Conservation (phyloP, 2,797 vertebrate species). For the Tenualosa thibaudeaui region DNA sequence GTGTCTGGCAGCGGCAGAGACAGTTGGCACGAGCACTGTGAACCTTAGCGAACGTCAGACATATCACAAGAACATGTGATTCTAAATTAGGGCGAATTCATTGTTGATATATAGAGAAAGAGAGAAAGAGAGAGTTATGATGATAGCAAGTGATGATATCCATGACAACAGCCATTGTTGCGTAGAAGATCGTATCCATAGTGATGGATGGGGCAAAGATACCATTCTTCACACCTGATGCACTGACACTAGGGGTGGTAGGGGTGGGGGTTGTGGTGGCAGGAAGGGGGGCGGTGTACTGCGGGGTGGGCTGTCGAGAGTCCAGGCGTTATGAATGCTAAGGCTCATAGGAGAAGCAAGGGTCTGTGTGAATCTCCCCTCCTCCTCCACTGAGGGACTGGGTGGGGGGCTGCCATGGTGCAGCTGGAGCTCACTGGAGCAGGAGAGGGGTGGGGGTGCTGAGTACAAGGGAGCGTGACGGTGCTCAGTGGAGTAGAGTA, state of each 20-base stretch:
- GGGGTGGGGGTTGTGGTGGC: slow-evolving; percentile 3
- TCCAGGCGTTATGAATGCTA: neutral
- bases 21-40: neutral
- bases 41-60: neutral
- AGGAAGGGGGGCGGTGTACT: neutral
- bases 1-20: slow-evolving; percentile 17
- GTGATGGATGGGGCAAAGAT: neutral
- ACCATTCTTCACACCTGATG: neutral
- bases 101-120: neutral
- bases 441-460: no score
- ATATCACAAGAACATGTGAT: neutral
- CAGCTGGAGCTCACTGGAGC: neutral
- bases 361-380: neutral
- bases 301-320: slow-evolving; percentile 24
- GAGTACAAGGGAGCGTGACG: no score
- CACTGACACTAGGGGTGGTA: neutral
- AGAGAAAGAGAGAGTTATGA: neutral
- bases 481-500: no score
- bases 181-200: slow-evolving; percentile 1
- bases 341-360: neutral
- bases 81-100: neutral
- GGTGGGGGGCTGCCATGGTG: no score
- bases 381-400: neutral
- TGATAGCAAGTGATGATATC: neutral
- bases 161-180: slow-evolving; percentile 6